These are phyloP conservation scores for Ryuthela nishihirai DNA, from an alignment of 2,888 invertebrate species.

Conservation along the genomic window DNA sequence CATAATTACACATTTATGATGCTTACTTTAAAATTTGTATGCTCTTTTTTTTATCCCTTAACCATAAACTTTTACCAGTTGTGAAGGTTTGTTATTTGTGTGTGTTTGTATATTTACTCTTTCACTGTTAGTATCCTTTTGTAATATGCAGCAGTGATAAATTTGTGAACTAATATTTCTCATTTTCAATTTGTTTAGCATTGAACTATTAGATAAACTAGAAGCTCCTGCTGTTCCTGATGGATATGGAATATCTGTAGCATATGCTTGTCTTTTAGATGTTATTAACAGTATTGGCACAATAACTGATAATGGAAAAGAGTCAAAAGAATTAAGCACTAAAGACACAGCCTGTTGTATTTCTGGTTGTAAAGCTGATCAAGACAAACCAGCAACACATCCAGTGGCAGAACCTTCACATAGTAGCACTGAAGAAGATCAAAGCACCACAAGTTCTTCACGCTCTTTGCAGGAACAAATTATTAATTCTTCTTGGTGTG, in stretches of 20 bases:
- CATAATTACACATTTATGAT: no score
- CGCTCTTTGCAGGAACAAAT: slow-evolving; percentile 58
- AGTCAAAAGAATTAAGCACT: slow-evolving; percentile 47
- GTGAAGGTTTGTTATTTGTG: no score
- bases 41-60: no score
- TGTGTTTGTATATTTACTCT: no score
- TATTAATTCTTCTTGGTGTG: slow-evolving; percentile 93
- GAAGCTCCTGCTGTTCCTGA: slow-evolving; percentile 94
- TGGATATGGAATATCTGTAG: slow-evolving; percentile 94
- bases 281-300: slow-evolving; percentile 79
- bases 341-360: no score
- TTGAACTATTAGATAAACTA: slow-evolving; percentile 93
- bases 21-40: no score
- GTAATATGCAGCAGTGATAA: background rate
- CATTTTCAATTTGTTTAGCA: slow-evolving; percentile 53
- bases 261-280: slow-evolving; percentile 89
- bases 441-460: background rate
- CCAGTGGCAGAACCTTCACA: no score
- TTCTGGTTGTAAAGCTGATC: no score
- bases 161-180: background rate
- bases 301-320: slow-evolving; percentile 61
- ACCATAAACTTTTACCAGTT: no score
- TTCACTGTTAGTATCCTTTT: no score
- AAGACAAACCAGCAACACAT: no score
- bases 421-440: background rate